phyloP scores from a whole-genome alignment of 2,113 vertebrate species.

The Gracilinanus agilis region DNA sequence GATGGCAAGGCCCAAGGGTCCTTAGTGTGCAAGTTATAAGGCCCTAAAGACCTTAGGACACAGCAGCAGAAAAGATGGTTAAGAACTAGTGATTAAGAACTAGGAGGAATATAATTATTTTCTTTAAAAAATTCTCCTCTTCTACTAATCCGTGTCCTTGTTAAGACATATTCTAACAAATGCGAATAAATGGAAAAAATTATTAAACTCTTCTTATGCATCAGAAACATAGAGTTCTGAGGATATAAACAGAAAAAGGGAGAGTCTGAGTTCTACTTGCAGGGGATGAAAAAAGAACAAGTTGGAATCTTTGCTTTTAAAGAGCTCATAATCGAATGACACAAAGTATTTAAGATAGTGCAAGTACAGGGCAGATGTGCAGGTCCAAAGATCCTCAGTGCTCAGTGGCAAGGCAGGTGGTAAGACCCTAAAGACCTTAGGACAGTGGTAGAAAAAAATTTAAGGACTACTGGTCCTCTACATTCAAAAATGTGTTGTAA shows the following conservation, averaged over 20 bases:
- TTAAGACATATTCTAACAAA: neutral
- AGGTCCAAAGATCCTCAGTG: neutral
- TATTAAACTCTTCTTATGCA: neutral
- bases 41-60: too few relatives aligned
- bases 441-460: neutral
- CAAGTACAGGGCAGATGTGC: neutral
- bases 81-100: too few relatives aligned
- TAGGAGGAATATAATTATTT: neutral
- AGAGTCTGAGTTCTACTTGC: neutral
- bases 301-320: neutral
- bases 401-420: neutral
- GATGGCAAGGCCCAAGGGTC: too few relatives aligned
- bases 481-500: neutral
- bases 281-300: neutral
- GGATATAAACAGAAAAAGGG: neutral
- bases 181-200: neutral
- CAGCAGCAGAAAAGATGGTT: too few relatives aligned
- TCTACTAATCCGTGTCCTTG: neutral
- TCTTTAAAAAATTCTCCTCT: neutral
- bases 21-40: too few relatives aligned
- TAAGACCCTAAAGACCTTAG: neutral
- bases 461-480: neutral
- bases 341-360: neutral
- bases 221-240: neutral
- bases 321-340: neutral